A percentile compares a stretch with the other conserved stretches of the same genome.
Evolutionary conservation across 2,113 vertebrate species (phyloP).

Genomic region (Cryptotis parvus): DNA sequence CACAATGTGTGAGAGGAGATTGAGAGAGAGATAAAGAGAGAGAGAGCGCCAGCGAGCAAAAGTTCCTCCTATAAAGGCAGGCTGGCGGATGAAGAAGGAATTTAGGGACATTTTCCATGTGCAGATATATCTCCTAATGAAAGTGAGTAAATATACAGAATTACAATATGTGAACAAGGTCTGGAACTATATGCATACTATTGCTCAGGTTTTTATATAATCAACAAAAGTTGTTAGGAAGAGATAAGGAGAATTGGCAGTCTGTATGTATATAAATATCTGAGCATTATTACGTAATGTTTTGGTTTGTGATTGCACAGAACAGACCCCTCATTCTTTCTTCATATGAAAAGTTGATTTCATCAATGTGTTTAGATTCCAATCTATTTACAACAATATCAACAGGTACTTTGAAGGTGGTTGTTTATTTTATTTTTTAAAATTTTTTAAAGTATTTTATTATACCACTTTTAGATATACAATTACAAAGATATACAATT

Average conservation of each 20-base stretch:
- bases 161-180: not conserved
- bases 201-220: not conserved
- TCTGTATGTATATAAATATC: not conserved
- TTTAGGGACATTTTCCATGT: not conserved
- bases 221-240: not conserved
- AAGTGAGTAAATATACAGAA: not conserved
- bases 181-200: no score
- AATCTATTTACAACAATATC: not conserved
- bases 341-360: conserved; percentile 19
- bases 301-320: not conserved
- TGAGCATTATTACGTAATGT: not conserved
- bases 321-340: not conserved
- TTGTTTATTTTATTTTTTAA: not conserved
- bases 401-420: not conserved
- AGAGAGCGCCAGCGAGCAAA: no score
- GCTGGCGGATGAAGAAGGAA: no score
- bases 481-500: no score
- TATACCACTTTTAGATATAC: no score
- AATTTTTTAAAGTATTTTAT: no score
- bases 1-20: no score
- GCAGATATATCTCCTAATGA: not conserved
- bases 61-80: no score
- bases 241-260: not conserved
- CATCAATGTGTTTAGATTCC: not conserved
- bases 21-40: no score